Evolutionary conservation across 2,888 invertebrate genomes (phyloP), one percentile per base, ranked within the genome.

Genomic region (Lacanobia wlatinum): DNA sequence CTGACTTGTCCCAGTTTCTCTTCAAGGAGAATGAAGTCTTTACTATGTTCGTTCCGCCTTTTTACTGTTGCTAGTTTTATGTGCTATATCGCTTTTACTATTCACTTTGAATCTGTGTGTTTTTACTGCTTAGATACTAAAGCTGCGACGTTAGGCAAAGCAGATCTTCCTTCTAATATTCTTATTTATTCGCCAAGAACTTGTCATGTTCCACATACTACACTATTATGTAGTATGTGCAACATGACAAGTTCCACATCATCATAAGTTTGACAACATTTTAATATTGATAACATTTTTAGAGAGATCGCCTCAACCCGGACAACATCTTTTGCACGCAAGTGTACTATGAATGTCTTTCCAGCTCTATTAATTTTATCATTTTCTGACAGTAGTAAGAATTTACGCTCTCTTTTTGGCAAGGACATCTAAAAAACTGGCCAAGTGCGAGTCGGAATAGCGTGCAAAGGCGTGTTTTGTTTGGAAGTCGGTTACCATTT

Each of bases 1-100:
- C 53, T 65, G 46, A 52, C 62, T 63, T 56, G 63, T 56, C 28
- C 66, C 55, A 67, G 34, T 76, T 76, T 70, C n/a, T n/a, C 43
- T 48, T 38, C 9, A 50, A 48, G 7, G 46, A 59, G 52, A 70
- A 59, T 79, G n/a, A 34, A 66, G 71, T 23, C 14, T 76, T 75
- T 50, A 50, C 48, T 55, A 14, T 53, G 46, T 71, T 64, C 34
- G 52, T 70, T 70, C 48, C 76, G 76, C 80, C 60, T 79, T 79
- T 79, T 80, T 76, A 71, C 60, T 67, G 76, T 70, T 63, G 60
- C 40, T 58, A 76, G 70, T 64, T 79, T 80, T 76, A 80, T 76
- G 65, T 50, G 63, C 23, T 38, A 48, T 34, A 55, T 56, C 59
- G 52, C 21, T 71, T 79, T 80, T 56, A 71, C 40, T 61, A 61